A percentile compares a stretch with the other conserved stretches of the same genome.
phyloP scores from a whole-genome alignment of 2,113 vertebrate genomes.

The Nycticebus coucang region DNA sequence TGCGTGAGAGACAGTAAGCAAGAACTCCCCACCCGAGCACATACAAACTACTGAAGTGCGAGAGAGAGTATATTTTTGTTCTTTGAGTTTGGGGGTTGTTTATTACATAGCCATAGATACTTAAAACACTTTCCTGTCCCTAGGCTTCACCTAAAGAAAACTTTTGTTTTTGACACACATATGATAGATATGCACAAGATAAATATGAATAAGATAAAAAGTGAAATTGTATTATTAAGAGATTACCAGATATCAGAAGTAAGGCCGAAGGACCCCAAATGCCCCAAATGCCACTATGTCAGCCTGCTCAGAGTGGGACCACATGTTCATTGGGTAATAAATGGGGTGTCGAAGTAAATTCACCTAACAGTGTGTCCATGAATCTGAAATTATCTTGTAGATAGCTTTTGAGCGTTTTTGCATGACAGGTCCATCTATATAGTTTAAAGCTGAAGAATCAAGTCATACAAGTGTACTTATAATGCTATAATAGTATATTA shows the following conservation, averaged over 20 bases:
- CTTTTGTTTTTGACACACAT: neutral
- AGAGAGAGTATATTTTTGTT: neutral
- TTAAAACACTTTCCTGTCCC: neutral
- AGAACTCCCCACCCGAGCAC: neutral
- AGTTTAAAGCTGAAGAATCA: neutral
- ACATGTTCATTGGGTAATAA: neutral
- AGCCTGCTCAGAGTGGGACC: neutral
- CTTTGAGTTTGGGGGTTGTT: constrained; percentile 1
- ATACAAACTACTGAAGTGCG: neutral
- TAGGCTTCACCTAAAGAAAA: neutral
- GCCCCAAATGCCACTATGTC: neutral
- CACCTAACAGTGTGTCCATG: neutral
- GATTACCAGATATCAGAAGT: neutral
- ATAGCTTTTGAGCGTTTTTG: neutral
- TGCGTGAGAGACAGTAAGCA: neutral
- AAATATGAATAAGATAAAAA: neutral
- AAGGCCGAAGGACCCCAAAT: neutral
- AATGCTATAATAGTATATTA: neutral
- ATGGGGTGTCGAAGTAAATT: neutral
- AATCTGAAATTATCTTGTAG: neutral
- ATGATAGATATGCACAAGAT: neutral
- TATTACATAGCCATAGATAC: neutral
- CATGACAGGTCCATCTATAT: neutral
- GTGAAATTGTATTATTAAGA: neutral
- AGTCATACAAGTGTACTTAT: neutral